Base-by-base conservation (phyloP, 1,140 invertebrate species). In the Drosophila yakuba region DNA sequence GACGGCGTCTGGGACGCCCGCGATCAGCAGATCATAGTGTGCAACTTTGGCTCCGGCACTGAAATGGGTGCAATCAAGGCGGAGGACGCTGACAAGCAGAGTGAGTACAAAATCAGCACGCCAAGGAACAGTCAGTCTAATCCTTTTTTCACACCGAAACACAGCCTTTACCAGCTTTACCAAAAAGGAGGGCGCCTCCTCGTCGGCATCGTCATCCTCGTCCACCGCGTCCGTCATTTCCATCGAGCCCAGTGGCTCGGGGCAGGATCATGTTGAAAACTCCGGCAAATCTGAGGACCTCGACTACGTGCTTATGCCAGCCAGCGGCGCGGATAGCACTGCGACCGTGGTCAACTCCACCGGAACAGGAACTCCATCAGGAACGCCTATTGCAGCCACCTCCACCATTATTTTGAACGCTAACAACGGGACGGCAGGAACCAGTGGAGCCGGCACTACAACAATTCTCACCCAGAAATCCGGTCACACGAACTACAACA, bases 81-180 rank as follows among this genome's bases (percentile, higher is more conserved):
- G 17, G 84, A 90, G 8, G 84, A 89, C 10, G 23, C 71, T 48
- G 83, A 78, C 62, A 88, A 89, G 73, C 84, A 80, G 55, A 89
- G 84, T 88, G 48, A 84, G 80, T 79, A 7, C 15, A 10, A 4
- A 54, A 17, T 25, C 1, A 8, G 2, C 4, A 2, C 14, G 3
- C 4, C 14, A 14, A n/a, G 10, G n/a, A 11, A 11, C 7, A n/a
- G 48, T 7, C n/a, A 6, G 14, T 7, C 3, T 36, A 55, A 74
- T 4, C n/a, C 15, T 0, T 10, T 28, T 28, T 43, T 5, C n/a
- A n/a, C 7, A 11, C 39, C 10, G 10, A 35, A 35, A 15, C 4
- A 10, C 51, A 89, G 84, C 44, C 61, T 89, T 80, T 38, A 60
- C 52, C 67, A 89, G 84, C 84, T 89, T 89, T 66, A 88, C 83